Evolutionary conservation across 2,888 invertebrate genomes (phyloP).

Genomic region (Ditylenchus weischeri): DNA sequence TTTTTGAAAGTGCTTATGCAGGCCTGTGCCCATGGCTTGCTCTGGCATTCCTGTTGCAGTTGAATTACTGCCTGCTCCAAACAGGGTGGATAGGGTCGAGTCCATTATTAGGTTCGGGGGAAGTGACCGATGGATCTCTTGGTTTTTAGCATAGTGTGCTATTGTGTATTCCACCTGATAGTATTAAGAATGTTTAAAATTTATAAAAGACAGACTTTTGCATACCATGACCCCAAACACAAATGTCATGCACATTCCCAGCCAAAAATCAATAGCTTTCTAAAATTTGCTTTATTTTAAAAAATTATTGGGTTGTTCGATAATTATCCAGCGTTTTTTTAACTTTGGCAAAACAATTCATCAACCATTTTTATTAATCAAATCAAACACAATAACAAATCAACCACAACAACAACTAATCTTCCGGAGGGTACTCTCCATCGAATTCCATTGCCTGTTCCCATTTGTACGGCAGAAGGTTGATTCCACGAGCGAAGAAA

Average conservation of each 20-base stretch:
- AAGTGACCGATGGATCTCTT: conserved; percentile 40
- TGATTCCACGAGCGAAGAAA: no score
- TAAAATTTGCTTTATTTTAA: neutral
- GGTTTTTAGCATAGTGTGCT: conserved; percentile 56
- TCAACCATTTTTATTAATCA: no score
- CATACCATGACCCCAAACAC: conserved; percentile 42
- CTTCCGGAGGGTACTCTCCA: no score
- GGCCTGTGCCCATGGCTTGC: neutral
- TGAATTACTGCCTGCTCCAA: conserved; percentile 36
- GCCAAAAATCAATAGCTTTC: conserved; percentile 60
- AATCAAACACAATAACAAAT: no score
- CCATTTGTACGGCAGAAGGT: no score
- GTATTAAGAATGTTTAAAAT: conserved; percentile 3
- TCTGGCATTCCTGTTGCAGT: neutral
- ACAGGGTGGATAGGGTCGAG: conserved; percentile 54
- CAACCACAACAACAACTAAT: no score
- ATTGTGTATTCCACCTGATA: conserved; percentile 59
- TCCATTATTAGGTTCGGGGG: conserved; percentile 51
- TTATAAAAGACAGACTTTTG: neutral
- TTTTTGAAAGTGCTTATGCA: neutral
- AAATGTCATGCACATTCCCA: conserved; percentile 59
- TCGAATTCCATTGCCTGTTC: no score
- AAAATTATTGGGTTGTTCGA: no score
- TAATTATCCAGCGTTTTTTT: no score
- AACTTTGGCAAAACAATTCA: no score